Conservation (phyloP, 1,140 invertebrate genomes). For the Diabrotica undecimpunctata region DNA sequence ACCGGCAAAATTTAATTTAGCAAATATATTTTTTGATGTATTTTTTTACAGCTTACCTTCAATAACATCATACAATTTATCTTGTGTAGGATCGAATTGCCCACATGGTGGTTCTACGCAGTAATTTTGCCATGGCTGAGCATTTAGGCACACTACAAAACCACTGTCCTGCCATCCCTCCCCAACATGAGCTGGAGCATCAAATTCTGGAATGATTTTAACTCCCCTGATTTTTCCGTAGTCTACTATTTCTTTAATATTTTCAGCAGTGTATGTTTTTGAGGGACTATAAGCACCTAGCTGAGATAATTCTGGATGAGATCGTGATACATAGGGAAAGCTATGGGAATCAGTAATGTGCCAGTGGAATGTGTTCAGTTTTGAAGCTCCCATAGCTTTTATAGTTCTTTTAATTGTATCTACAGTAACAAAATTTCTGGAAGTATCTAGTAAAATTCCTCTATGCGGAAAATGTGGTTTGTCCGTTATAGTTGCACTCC, state of each 20-base stretch:
- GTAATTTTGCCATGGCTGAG: constrained; percentile 70
- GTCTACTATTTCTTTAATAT: constrained; percentile 59
- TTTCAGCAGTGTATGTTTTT: constrained; percentile 58
- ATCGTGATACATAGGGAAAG: constrained; percentile 72
- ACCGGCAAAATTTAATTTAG: too few relatives aligned
- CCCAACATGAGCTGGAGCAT: constrained; percentile 83
- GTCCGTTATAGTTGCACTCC: constrained; percentile 61
- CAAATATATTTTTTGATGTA: too few relatives aligned
- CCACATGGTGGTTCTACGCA: constrained; percentile 86
- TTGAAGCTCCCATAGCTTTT: constrained; percentile 76
- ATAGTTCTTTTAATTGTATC: constrained; percentile 68
- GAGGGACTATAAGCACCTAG: constrained; percentile 68
- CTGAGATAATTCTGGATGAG: constrained; percentile 63
- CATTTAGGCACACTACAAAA: constrained; percentile 64
- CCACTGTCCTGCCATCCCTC: constrained; percentile 79
- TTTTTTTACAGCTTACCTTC: constrained; percentile 49
- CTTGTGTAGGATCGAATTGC: constrained; percentile 74
- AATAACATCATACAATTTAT: constrained; percentile 69
- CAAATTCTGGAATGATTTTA: constrained; percentile 77
- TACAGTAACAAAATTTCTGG: constrained; percentile 66
- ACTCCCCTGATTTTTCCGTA: constrained; percentile 69
- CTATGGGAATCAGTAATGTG: constrained; percentile 87
- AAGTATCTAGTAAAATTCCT: constrained; percentile 73
- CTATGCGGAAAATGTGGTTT: constrained; percentile 70
- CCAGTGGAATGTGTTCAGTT: constrained; percentile 85